These are phyloP conservation scores for Lemur catta DNA, from an alignment of 2,797 vertebrate species.

Conservation along the genomic window DNA sequence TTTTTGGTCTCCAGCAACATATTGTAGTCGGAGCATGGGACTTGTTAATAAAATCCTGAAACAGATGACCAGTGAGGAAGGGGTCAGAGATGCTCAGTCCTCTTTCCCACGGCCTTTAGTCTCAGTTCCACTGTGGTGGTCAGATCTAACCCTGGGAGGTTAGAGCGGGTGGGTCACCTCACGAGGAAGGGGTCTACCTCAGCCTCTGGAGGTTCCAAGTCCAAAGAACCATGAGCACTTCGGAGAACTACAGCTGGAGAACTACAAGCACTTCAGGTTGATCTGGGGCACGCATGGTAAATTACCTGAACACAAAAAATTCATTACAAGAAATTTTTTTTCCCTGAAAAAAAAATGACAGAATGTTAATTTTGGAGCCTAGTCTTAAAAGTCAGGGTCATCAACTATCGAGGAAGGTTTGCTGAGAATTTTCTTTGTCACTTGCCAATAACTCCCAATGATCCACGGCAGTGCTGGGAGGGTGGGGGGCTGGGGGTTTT, in stretches of 20 bases:
- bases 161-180: not conserved
- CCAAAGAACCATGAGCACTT: not conserved
- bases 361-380: not conserved
- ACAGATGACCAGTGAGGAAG: not conserved
- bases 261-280: not conserved
- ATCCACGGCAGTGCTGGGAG: too few species aligned
- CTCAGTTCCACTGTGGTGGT: not conserved
- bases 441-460: not conserved
- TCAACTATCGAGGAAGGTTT: not conserved
- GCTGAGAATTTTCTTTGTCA: not conserved
- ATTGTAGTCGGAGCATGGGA: not conserved
- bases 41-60: not conserved
- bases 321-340: not conserved
- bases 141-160: not conserved
- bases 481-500: accelerated
- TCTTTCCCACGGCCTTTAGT: not conserved
- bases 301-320: not conserved
- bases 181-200: not conserved
- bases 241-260: too few species aligned
- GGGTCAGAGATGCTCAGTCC: not conserved
- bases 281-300: not conserved
- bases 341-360: not conserved
- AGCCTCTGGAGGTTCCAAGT: accelerated
- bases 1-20: too few species aligned
- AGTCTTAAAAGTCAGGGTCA: not conserved